A percentile compares a stretch with the other conserved stretches of the same genome.
Conservation (phyloP, 2,797 vertebrate species). For the Argyrosomus regius region DNA sequence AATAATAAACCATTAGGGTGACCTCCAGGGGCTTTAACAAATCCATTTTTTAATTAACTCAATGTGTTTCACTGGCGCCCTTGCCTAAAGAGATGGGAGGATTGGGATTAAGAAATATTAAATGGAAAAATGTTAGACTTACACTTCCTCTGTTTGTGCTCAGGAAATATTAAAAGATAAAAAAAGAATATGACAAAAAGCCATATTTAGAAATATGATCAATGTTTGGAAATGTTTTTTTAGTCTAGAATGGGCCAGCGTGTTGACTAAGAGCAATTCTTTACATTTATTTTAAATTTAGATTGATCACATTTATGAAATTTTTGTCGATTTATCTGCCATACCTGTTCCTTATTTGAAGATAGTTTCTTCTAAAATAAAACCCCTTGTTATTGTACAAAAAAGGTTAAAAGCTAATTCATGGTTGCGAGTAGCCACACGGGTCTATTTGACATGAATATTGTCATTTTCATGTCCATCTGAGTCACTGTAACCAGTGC, state of each 20-base stretch:
- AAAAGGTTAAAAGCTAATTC: neutral
- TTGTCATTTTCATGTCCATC: no score
- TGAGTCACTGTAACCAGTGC: no score
- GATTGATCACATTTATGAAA: no score
- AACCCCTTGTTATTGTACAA: neutral
- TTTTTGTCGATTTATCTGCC: no score
- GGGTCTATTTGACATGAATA: no score
- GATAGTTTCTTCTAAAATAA: neutral
- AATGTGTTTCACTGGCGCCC: neutral
- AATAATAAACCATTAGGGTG: conserved; percentile 4
- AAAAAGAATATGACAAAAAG: neutral
- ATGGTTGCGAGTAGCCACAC: neutral
- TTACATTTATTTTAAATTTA: no score
- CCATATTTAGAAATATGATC: neutral
- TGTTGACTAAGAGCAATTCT: no score
- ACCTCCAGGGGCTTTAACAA: neutral
- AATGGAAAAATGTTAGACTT: neutral
- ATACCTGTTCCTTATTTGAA: no score
- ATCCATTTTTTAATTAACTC: conserved; percentile 11
- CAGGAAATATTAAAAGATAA: conserved; percentile 8
- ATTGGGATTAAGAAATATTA: conserved; percentile 13
- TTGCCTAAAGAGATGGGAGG: conserved; percentile 14
- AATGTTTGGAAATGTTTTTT: neutral
- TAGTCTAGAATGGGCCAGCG: no score
- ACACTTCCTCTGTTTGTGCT: neutral